Base-by-base conservation (phyloP, 2,888 invertebrate genomes). In the Minunthozetes semirufus region DNA sequence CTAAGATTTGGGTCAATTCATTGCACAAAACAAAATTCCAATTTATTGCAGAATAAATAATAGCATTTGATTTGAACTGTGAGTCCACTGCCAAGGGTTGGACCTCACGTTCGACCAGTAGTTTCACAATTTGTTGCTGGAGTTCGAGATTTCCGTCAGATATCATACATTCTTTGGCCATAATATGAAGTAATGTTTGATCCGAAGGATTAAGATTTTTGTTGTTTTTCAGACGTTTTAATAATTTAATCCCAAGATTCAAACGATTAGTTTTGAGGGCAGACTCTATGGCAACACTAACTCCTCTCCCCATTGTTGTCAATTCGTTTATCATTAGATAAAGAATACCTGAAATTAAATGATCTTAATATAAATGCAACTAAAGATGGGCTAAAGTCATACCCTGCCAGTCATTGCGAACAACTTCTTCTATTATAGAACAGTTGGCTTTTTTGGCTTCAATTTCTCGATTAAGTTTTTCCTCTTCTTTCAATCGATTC, bases 401-500 rank as follows among this genome's bases (percentile, higher is more conserved):
- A 50, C 85, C 85, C 78, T 84, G 84, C 81, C 85, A 83, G 75
- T 84, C 84, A 59, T 82, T 81, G 38, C 80, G 78, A 8, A 85
- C 82, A 3, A 84, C 83, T 78, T 80, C 79, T 77, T 81, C 77
- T 11, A 80, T 76, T 48, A 80, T 77, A 0, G 78, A 76, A 71
- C 74, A 77, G 8, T 17, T 61, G 70, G 25, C 22, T 63, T 61
- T 38, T 11, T 70, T 70, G 46, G 48, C 70, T 27, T 46, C 46
- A 9, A 46, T 27, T 66, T 59, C 38, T 38, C 42, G 63, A 1
- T 72, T 33, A 17, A 50, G 75, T 68, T 68, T 75, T 25, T 59
- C 76, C 22, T 76, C 75, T 42, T 22, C 76, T 22, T 46, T 42
- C 70, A 70, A 42, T 70, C n/a, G 42, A 48, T 70, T 79, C 83